A percentile compares a stretch with the other conserved stretches of the same genome.
Evolutionary conservation across 2,888 invertebrate genomes (phyloP).

Genomic region (Alloplasta piceator): DNA sequence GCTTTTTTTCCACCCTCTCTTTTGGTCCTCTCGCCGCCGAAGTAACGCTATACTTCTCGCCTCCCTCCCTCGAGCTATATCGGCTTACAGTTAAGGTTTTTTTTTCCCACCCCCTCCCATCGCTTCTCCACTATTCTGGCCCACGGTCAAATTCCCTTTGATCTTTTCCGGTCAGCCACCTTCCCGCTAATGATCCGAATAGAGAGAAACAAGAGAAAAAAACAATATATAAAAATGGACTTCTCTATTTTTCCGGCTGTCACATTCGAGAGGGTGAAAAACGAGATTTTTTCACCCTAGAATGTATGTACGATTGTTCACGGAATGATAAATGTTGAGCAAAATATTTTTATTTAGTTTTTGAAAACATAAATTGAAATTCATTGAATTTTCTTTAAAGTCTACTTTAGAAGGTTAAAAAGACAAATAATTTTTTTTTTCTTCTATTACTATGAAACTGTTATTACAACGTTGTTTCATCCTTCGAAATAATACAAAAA

Average conservation of each 20-base stretch:
- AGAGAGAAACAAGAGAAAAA: constrained; percentile 40
- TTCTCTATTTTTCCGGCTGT: constrained; percentile 49
- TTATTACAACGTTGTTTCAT: too few species aligned
- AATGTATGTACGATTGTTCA: too few species aligned
- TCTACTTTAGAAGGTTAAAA: too few species aligned
- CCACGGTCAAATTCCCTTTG: constrained; percentile 69
- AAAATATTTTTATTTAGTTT: too few species aligned
- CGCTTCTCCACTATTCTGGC: neutral
- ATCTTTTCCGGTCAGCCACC: constrained; percentile 76
- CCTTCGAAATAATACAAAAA: too few species aligned
- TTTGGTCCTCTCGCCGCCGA: constrained; percentile 22
- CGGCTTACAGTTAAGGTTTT: constrained; percentile 48
- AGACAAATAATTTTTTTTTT: too few species aligned
- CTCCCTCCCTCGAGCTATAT: constrained; percentile 47
- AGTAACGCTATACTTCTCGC: constrained; percentile 7
- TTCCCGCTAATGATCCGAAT: constrained; percentile 70
- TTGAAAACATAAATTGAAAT: too few species aligned
- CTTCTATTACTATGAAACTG: too few species aligned
- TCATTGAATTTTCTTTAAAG: too few species aligned
- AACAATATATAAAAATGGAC: constrained; percentile 15
- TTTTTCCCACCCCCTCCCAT: neutral
- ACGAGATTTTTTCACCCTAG: constrained; percentile 33
- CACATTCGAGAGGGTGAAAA: constrained; percentile 52
- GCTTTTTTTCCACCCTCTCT: constrained; percentile 16
- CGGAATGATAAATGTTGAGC: too few species aligned